These are phyloP conservation scores for Chaetodon trifasciatus DNA, from an alignment of 2,797 vertebrate genomes.

Conservation along the genomic window DNA sequence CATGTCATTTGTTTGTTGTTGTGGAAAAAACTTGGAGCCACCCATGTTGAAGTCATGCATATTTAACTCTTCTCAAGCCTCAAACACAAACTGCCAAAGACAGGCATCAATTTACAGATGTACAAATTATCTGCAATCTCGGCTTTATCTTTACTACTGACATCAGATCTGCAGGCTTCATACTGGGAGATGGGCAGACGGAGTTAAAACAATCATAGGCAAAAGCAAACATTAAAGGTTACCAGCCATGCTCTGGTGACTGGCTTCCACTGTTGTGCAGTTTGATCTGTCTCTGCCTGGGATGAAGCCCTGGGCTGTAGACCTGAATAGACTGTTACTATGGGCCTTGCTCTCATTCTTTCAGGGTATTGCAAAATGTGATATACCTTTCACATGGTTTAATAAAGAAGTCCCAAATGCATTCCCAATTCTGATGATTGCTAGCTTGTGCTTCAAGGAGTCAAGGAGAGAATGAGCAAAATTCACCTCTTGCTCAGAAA, in stretches of 20 bases:
- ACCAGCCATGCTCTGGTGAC: conserved; percentile 59
- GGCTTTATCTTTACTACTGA: conserved; percentile 45
- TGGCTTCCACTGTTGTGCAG: conserved; percentile 64
- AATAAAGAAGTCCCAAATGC: conserved; percentile 67
- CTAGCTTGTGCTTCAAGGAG: conserved; percentile 57
- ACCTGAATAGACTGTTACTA: conserved; percentile 59
- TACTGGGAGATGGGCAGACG: conserved; percentile 50
- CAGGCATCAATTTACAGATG: conserved; percentile 72
- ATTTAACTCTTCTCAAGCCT: conserved; percentile 77
- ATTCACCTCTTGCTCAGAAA: conserved; percentile 38
- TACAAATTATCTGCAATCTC: conserved; percentile 68
- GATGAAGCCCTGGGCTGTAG: conserved; percentile 69
- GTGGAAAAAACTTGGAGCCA: conserved; percentile 54
- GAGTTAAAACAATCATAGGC: conserved; percentile 69
- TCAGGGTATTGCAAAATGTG: conserved; percentile 71
- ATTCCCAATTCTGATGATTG: conserved; percentile 68
- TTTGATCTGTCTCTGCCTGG: conserved; percentile 74
- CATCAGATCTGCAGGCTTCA: conserved; percentile 55
- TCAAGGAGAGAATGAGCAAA: conserved; percentile 40
- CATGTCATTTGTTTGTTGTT: conserved; percentile 78
- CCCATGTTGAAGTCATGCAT: conserved; percentile 76
- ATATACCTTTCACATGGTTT: conserved; percentile 65
- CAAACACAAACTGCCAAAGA: conserved; percentile 71
- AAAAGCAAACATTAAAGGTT: conserved; percentile 77
- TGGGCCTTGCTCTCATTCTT: conserved; percentile 63